Evolutionary conservation across 2,888 invertebrate genomes (phyloP), one percentile per base, ranked within the genome.

Genomic region (Aspidapion aeneum): DNA sequence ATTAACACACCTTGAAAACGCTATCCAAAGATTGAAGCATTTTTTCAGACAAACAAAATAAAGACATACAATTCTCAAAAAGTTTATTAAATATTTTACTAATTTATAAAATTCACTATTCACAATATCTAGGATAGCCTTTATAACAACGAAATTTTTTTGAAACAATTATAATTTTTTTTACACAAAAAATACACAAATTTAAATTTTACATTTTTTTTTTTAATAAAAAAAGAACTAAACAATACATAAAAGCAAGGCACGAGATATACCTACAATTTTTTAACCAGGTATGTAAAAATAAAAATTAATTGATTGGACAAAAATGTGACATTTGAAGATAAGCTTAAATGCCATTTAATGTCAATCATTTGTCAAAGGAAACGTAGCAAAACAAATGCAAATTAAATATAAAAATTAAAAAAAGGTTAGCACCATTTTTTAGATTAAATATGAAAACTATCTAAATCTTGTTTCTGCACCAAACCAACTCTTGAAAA

Each of bases 101-200:
- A 73, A 63, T 63, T 71, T 35, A 35, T 35, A 35, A 73, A 73
- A 73, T 72, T 73, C 71, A 72, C 70, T 72, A 71, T 71, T 72
- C 70, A 72, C 73, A 73, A 61, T 63, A 68, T 68, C 68, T 72
- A 71, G 63, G 67, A 69, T 35, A 35, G 70, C 68, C 69, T 74
- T 74, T 74, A 75, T 69, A 73, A 72, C 69, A 69, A 74, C 56
- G 56, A 61, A 18, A 61, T 57, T n/a, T 21, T 55, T 21, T 55
- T 54, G 50, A 64, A 66, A 62, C 60, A 64, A 58, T 60, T 57
- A 63, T 59, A 61, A 55, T 57, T 55, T 61, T 61, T 49, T 60
- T 59, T 50, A 51, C 52, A 50, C 18, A 59, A 50, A 18, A 51
- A 59, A 19, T 19, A 60, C 60, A 52, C 21, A 35, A 35, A 35